phyloP scores from a whole-genome alignment of 2,888 invertebrate species.

The Trichopoda pennipes region DNA sequence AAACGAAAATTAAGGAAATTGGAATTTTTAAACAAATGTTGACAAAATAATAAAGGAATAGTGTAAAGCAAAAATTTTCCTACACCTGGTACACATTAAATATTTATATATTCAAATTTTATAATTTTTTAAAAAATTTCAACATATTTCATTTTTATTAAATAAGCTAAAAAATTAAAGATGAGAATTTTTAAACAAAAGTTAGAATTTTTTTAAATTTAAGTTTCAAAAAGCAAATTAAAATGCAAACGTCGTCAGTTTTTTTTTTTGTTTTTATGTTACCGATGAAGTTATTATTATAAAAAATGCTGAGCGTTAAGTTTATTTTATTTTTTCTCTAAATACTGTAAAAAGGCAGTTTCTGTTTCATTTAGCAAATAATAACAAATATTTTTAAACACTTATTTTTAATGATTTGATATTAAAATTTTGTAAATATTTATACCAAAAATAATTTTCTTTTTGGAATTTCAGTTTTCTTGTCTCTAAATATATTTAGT shows the following conservation, averaged over 20 bases:
- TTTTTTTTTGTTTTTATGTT: conserved; percentile 4
- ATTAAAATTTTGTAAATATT: conserved; percentile 57
- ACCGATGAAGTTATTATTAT: conserved; percentile 40
- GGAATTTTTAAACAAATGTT: not conserved
- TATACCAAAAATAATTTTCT: conserved; percentile 60
- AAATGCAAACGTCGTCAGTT: not conserved
- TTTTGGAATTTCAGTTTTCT: not conserved
- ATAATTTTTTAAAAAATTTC: no score
- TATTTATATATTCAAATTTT: no score
- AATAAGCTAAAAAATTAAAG: no score
- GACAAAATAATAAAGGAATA: not conserved
- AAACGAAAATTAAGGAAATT: not conserved
- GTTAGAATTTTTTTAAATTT: not conserved
- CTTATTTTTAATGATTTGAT: conserved; percentile 35
- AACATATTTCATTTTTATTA: no score
- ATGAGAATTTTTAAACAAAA: no score
- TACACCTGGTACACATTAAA: no score
- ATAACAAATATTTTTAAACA: conserved; percentile 45
- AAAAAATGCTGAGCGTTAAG: conserved; percentile 48
- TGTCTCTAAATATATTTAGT: conserved; percentile 40
- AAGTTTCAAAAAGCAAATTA: not conserved
- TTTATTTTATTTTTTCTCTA: conserved; percentile 25
- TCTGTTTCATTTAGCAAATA: conserved; percentile 49
- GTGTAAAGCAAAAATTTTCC: no score
- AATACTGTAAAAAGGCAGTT: conserved; percentile 68